Evolutionary conservation across 2,888 invertebrate species (phyloP).

Genomic region (Chydorus sphaericus): DNA sequence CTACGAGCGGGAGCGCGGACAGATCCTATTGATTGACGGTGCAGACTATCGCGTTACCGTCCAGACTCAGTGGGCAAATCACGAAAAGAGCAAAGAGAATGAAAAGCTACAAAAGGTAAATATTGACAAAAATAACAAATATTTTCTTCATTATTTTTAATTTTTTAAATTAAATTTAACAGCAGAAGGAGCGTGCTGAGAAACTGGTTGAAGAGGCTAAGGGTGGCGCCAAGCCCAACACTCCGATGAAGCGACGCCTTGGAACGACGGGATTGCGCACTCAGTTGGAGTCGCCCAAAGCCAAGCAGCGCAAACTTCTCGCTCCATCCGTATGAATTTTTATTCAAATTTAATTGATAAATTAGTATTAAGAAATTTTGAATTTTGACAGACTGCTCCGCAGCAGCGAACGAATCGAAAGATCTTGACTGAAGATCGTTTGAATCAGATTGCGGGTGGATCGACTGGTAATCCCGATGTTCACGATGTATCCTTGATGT

Average conservation of each 20-base stretch:
- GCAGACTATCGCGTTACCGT: constrained; percentile 45
- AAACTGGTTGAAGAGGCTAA: constrained; percentile 9
- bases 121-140: not conserved
- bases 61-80: constrained; percentile 42
- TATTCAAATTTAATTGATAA: not conserved
- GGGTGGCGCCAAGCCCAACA: constrained; percentile 8
- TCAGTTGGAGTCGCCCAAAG: constrained; percentile 5
- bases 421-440: not conserved
- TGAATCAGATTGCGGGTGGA: not conserved
- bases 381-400: not conserved
- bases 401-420: not conserved
- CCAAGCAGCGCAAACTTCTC: not conserved
- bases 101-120: constrained; percentile 27
- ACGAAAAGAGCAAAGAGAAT: constrained; percentile 38
- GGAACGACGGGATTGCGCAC: constrained; percentile 1
- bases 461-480: not conserved
- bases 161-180: not conserved
- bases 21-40: constrained; percentile 46
- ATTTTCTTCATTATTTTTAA: not conserved
- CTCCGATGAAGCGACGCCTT: constrained; percentile 11
- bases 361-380: not conserved
- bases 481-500: not conserved
- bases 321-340: not conserved
- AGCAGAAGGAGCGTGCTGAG: constrained; percentile 6
- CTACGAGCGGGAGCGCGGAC: constrained; percentile 39